phyloP scores from a whole-genome alignment of 2,113 vertebrate species.

The Daphoenositta chrysoptera region DNA sequence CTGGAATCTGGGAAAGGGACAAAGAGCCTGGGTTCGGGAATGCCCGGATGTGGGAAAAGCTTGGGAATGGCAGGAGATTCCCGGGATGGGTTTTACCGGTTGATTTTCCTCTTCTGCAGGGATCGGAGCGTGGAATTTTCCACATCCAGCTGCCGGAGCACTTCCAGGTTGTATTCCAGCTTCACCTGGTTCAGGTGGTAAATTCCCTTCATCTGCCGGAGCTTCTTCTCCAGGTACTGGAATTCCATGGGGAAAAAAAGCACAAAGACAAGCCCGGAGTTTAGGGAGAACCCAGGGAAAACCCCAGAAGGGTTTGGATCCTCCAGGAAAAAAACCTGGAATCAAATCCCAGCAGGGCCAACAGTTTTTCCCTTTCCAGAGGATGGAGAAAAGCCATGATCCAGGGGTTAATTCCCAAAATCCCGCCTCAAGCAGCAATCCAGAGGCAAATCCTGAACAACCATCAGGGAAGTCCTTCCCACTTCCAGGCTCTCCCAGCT shows the following conservation, averaged over 20 bases:
- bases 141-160: not conserved
- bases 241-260: not conserved
- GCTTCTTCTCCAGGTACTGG: not conserved
- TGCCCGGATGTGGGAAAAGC: fast-evolving
- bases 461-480: not conserved
- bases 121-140: not conserved
- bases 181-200: not conserved
- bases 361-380: not conserved
- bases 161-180: not conserved
- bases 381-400: not conserved
- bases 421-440: not conserved
- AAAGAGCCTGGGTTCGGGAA: not conserved
- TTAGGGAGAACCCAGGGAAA: not conserved
- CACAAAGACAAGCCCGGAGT: fast-evolving
- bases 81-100: not conserved
- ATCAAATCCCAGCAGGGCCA: not conserved
- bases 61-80: not conserved
- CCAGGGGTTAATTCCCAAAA: not conserved
- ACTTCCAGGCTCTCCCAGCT: not conserved
- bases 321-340: not conserved
- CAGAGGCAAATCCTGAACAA: not conserved
- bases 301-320: not conserved
- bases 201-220: not conserved
- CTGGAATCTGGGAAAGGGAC: not conserved
- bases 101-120: not conserved